Base-by-base conservation (phyloP, 2,888 invertebrate genomes). In the Dicyrtoma fusca region DNA sequence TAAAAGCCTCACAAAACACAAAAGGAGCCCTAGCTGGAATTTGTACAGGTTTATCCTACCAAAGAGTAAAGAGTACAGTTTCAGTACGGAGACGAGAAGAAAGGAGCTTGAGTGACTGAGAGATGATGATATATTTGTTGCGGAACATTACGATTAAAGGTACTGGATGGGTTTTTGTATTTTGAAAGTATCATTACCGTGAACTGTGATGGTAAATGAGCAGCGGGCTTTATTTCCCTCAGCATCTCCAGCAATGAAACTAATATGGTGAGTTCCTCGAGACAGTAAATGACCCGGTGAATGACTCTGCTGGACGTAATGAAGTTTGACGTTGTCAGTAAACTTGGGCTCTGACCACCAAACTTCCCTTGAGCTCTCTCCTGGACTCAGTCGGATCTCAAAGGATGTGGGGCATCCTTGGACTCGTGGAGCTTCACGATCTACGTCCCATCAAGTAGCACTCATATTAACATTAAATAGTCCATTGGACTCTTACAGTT, bases 301-400 rank as follows among this genome's bases (percentile, higher is more conserved):
- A 74, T 81, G 80, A 75, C 79, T 79, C 68, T 79, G 79, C 57
- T 87, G 88, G 57, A 88, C 83, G 70, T 85, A 85, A 70, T 85
- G 85, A 25, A 89, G 83, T 65, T 84, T 86, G 49, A 87, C 86
- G 80, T 88, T 88, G 82, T 88, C 88, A 26, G 84, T 84, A 80
- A 90, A 90, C 53, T 84, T 83, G 0, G 90, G 90, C 79, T 90
- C 90, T 53, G 86, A 86, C 90, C 90, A 90, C 76, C 85, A 85
- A 57, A 90, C 85, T 53, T 86, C 84, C 26, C 87, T 85, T 68
- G 86, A 85, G 0, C 83, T 83, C 82, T 89, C 88, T 55, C 87
- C 86, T 14, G 84, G 84, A 59, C 84, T 83, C 64, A 90, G 82
- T 19, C 84, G 83, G 25, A 88, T 87, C 76, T 88, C 87, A 80